A percentile compares a stretch with the other conserved stretches of the same genome.
Evolutionary conservation across 2,113 vertebrate species (phyloP).

Genomic region (Seriola dumerili): DNA sequence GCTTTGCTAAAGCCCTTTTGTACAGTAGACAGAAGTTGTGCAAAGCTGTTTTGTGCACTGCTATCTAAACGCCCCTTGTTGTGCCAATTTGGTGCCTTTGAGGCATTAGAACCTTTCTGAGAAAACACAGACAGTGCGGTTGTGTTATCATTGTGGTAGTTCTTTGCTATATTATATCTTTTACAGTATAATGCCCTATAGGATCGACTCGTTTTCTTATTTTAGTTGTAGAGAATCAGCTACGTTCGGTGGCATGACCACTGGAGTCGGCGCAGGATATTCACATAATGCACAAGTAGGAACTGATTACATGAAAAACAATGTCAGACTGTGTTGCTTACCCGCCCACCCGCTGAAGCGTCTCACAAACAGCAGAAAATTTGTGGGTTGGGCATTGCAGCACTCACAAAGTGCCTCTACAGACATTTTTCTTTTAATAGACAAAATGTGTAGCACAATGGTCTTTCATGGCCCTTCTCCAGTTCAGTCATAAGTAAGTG

Average conservation of each 20-base stretch:
- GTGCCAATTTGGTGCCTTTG: conserved; percentile 48
- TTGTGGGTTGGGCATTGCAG: conserved; percentile 34
- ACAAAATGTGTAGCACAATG: conserved; percentile 63
- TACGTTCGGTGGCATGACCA: not conserved
- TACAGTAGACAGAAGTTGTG: conserved; percentile 56
- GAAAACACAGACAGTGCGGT: conserved; percentile 1
- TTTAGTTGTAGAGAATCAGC: not conserved
- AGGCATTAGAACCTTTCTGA: conserved; percentile 31
- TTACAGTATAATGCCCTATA: conserved; percentile 2
- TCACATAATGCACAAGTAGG: conserved; percentile 29
- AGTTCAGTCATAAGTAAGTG: conserved; percentile 68
- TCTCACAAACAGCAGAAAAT: conserved; percentile 28
- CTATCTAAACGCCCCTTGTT: conserved; percentile 33
- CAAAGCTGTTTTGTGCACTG: conserved; percentile 53
- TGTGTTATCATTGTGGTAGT: conserved; percentile 6
- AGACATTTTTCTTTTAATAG: conserved; percentile 68
- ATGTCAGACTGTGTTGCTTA: conserved; percentile 32
- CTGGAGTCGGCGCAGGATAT: not conserved
- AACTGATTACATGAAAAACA: conserved; percentile 55
- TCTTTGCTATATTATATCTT: conserved; percentile 16
- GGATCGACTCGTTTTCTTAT: not conserved
- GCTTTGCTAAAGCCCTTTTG: conserved; percentile 58
- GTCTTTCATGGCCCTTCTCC: conserved; percentile 65
- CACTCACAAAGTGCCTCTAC: conserved; percentile 41
- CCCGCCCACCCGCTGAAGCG: conserved; percentile 5